phyloP scores from a whole-genome alignment of 2,113 vertebrate species.

The Urocolius indicus region DNA sequence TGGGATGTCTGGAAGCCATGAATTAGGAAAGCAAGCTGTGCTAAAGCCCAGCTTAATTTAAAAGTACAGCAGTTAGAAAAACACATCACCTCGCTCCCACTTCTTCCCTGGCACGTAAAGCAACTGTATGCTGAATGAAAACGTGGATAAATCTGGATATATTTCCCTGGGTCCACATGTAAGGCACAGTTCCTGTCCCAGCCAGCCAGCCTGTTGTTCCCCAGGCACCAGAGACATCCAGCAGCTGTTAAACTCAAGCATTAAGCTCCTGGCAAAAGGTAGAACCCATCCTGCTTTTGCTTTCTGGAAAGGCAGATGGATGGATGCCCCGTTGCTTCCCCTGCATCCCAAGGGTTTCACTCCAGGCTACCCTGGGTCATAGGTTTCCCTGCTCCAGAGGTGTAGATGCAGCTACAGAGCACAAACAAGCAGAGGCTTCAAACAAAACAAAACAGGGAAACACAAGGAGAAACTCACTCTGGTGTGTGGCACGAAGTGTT shows the following conservation, averaged over 20 bases:
- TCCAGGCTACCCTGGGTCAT: not conserved
- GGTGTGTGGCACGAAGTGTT: not conserved
- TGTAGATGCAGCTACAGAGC: not conserved
- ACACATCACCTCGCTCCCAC: rapidly evolving
- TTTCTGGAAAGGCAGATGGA: not conserved
- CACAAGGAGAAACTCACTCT: not conserved
- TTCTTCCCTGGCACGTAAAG: not conserved
- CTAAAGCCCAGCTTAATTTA: not conserved
- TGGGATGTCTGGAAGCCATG: not conserved
- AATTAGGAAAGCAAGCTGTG: not conserved
- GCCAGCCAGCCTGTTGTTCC: not conserved
- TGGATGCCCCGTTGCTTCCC: not conserved
- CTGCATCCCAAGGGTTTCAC: not conserved
- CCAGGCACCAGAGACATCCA: not conserved
- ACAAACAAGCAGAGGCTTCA: not conserved
- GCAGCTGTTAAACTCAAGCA: not conserved
- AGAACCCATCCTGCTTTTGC: not conserved
- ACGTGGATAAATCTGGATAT: not conserved
- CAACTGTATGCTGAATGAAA: not conserved
- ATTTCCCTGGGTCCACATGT: rapidly evolving
- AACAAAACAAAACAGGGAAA: not conserved
- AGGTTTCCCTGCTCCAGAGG: rapidly evolving
- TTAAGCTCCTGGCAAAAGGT: not conserved
- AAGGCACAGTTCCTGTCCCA: not conserved
- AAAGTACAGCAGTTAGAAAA: not conserved